These are phyloP conservation scores for Digitonthophagus gazella DNA, from an alignment of 2,888 invertebrate species.

Conservation along the genomic window DNA sequence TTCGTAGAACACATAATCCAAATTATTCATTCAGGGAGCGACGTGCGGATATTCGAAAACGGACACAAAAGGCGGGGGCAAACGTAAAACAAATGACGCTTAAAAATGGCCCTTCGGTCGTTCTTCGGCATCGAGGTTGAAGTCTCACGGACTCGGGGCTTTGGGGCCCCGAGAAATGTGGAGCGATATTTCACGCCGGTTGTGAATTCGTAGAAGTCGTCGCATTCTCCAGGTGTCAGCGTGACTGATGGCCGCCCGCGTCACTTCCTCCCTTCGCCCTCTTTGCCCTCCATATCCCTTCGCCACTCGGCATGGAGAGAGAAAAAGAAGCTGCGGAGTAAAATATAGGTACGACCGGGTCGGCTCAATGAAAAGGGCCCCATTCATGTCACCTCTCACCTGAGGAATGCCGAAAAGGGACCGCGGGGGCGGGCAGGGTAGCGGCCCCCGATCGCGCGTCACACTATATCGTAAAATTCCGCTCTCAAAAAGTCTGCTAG, in stretches of 20 bases:
- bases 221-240: slow-evolving; percentile 50
- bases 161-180: slow-evolving; percentile 39
- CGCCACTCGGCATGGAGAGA: slow-evolving; percentile 35
- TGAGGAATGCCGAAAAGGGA: slow-evolving; percentile 38
- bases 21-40: slow-evolving; percentile 10
- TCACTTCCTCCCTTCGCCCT: slow-evolving; percentile 42
- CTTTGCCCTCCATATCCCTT: slow-evolving; percentile 33
- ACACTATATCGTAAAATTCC: not conserved
- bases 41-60: not conserved
- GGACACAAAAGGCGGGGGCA: slow-evolving; percentile 17
- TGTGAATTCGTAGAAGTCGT: slow-evolving; percentile 49
- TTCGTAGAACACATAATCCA: not conserved
- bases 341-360: slow-evolving; percentile 24
- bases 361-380: slow-evolving; percentile 39
- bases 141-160: slow-evolving; percentile 28
- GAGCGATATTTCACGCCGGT: slow-evolving; percentile 43
- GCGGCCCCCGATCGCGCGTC: slow-evolving; percentile 1
- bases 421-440: slow-evolving; percentile 30
- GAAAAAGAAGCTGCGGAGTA: slow-evolving; percentile 29
- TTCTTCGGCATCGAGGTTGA: slow-evolving; percentile 17
- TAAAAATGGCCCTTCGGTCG: slow-evolving; percentile 39
- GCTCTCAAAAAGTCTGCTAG: not conserved
- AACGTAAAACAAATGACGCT: slow-evolving; percentile 43
- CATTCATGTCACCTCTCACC: slow-evolving; percentile 41
- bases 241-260: slow-evolving; percentile 48